Base-by-base conservation (phyloP, 1,140 invertebrate genomes). In the Drosophila melanica region DNA sequence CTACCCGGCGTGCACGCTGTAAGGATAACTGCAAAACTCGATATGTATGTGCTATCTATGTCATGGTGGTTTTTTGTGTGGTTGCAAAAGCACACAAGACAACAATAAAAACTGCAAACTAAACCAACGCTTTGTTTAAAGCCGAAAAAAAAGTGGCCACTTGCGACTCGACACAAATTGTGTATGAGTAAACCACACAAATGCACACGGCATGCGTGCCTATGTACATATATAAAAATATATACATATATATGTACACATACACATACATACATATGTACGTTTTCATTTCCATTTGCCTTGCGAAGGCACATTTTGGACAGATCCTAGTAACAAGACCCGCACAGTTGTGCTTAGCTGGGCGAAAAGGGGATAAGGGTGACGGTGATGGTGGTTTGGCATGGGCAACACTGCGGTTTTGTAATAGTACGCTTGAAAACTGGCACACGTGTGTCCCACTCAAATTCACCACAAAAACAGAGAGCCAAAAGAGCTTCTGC, bases 381-480 rank as follows among this genome's bases (percentile, higher is more conserved):
- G 23, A 2, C 16, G 20, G 16, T 11, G 8, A 27, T 11, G 35
- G 45, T 48, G 47, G 23, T 14, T 30, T 11, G 47, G 33, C 12
- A 18, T 12, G 41, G 42, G 7, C 41, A 50, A 41, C 30, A 45
- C 57, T 48, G 57, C 47, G 57, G 55, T 48, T 51, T 60, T n/a
- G 53, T 14, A 18, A 42, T 59, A 42, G 67, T 64, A 71, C 57
- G 63, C 75, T 67, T 68, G 69, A 67, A 71, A 86, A 86, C 48
- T 82, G 84, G 82, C 70, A 87, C 82, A 86, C 82, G 82, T 86
- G 82, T 86, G 75, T 77, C 59, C 62, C 51, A 20, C 73, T 57
- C 65, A 72, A 57, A 89, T 68, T 86, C 82, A 86, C 82, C 82
- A 86, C 82, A 86, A 86, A 87, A 86, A 86, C 81, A 86, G 84